Base-by-base conservation (phyloP, 2,797 vertebrate genomes). In the Amphiprion clarkii region DNA sequence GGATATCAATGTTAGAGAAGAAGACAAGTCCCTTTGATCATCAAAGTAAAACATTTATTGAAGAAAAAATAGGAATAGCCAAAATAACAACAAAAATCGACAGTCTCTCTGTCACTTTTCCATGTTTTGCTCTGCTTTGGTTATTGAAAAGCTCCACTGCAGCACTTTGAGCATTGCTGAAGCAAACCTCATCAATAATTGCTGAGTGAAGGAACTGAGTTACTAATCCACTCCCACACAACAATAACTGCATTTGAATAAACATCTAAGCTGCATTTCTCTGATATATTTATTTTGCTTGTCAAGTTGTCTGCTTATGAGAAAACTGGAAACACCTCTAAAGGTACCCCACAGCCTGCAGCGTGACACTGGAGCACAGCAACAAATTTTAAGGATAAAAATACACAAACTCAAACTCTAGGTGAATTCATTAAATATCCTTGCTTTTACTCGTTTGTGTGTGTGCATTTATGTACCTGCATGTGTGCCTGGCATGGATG, bases 251-350 rank as follows among this genome's bases (percentile, higher is more conserved):
- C 46, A 76, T 51, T 67, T 74, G 57, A 83, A 87, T 71, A 84
- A 80, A 77, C 82, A 77, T 79, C 63, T 72, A 78, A 83, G 63
- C 75, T 76, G 68, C 54, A 66, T 64, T 74, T 74, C 77, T 63
- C 79, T 69, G 82, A 89, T 87, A 79, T 73, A 75, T 80, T 84
- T 86, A 87, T 85, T 78, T 78, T 73, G 73, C 81, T 59, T 80
- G 77, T 86, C 85, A 78, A 79, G 56, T 74, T 81, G 81, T 79
- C 73, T 74, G 77, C 66, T 76, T 72, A 44, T 17, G 49, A 78
- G 71, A 70, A 67, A 80, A 69, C 27, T 76, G 70, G 62, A 83
- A 79, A 87, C 75, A 86, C 72, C 79, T 86, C 79, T 67, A 84
- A 83, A 86, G 61, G 81, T 76, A 69, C 33, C 58, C 44, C 56